phyloP scores from a whole-genome alignment of 1,140 invertebrate genomes.

The Penaeus vannamei region DNA sequence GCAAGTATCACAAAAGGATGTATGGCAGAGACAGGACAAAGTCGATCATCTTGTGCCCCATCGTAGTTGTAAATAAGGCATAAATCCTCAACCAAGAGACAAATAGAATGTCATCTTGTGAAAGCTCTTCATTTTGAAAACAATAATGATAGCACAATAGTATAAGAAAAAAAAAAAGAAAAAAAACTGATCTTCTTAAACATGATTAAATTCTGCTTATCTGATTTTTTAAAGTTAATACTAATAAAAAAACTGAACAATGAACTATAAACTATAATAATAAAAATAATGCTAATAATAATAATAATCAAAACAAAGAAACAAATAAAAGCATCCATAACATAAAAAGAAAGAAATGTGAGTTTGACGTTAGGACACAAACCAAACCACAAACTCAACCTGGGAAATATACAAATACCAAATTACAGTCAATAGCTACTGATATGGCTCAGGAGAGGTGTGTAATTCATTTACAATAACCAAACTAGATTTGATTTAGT shows the following conservation, averaged over 20 bases:
- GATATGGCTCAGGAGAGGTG: constrained; percentile 58
- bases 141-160: too few relatives aligned
- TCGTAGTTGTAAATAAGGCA: background rate
- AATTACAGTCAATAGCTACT: constrained; percentile 42
- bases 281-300: too few relatives aligned
- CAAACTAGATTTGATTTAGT: constrained; percentile 57
- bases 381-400: background rate
- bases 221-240: too few relatives aligned
- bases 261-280: too few relatives aligned
- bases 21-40: constrained; percentile 50
- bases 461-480: constrained; percentile 38
- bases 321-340: background rate
- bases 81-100: too few relatives aligned
- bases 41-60: constrained; percentile 17
- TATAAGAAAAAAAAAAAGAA: too few relatives aligned
- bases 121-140: too few relatives aligned
- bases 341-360: background rate
- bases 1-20: constrained; percentile 63
- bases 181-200: too few relatives aligned
- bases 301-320: too few relatives aligned
- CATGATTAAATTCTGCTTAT: too few relatives aligned
- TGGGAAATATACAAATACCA: constrained; percentile 16
- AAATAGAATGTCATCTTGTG: too few relatives aligned
- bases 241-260: too few relatives aligned
- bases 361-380: constrained; percentile 1